Percentiles rank a stretch among this genome's conserved stretches.
Conservation (phyloP, 37 sponge, comb jelly and placozoan genomes). For the Spongilla lacustris region DNA sequence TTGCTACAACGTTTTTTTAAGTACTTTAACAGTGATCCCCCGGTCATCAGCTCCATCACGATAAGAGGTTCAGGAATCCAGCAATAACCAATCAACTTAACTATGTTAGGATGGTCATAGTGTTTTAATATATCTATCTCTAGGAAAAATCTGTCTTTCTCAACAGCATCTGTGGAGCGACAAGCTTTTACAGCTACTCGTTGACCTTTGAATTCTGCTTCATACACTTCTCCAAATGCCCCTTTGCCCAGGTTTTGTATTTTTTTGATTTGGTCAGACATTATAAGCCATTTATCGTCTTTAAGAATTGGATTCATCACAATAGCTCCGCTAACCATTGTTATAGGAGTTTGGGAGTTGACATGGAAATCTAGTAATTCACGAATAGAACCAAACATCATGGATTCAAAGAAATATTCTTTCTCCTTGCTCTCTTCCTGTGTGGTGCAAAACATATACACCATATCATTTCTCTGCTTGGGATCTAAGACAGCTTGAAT, state of each 20-base stretch:
- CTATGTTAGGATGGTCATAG: slow-evolving; percentile 94
- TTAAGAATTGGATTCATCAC: slow-evolving; percentile 38
- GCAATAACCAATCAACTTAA: slow-evolving; percentile 84
- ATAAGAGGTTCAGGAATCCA: slow-evolving; percentile 87
- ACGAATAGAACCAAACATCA: slow-evolving; percentile 46
- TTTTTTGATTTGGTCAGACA: slow-evolving; percentile 14
- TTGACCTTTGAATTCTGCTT: slow-evolving; percentile 40
- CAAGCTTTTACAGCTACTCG: slow-evolving; percentile 90
- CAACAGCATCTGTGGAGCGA: slow-evolving; percentile 65
- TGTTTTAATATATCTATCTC: slow-evolving; percentile 94
- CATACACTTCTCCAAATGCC: slow-evolving; percentile 90
- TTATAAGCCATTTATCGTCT: slow-evolving; percentile 61
- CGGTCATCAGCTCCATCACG: slow-evolving; percentile 95
- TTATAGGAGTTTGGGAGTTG: slow-evolving; percentile 38
- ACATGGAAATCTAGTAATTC: slow-evolving; percentile 71
- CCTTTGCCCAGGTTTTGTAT: slow-evolving; percentile 72
- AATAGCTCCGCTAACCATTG: slow-evolving; percentile 45
- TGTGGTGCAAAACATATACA: too few species aligned
- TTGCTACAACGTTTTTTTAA: slow-evolving; percentile 67
- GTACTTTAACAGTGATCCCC: slow-evolving; percentile 86
- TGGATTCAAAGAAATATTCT: slow-evolving; percentile 73
- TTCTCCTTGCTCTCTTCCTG: background rate
- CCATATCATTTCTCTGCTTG: too few species aligned
- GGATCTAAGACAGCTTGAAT: too few species aligned
- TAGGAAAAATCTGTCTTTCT: slow-evolving; percentile 78